Conservation (phyloP, 1,140 invertebrate species). For the Oryctes rhinoceros region DNA sequence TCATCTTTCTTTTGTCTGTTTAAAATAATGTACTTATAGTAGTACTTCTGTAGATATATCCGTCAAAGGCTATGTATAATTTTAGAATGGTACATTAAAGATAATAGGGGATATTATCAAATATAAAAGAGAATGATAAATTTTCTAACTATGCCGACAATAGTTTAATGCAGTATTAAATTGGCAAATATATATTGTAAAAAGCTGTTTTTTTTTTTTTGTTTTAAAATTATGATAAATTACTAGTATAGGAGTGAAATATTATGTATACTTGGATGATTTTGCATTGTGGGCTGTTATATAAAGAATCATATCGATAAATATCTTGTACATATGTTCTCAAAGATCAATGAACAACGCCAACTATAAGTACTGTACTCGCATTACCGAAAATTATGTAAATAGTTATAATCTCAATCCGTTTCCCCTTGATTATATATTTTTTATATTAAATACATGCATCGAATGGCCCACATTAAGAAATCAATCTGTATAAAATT, state of each 20-base stretch:
- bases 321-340: neutral
- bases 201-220: neutral
- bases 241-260: neutral
- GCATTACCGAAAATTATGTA: neutral
- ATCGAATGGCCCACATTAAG: slow-evolving; percentile 1
- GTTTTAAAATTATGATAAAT: neutral
- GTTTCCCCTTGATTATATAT: neutral
- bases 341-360: neutral
- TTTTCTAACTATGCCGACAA: slow-evolving; percentile 17
- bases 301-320: neutral
- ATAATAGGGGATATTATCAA: neutral
- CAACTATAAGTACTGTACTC: neutral
- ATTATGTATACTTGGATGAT: slow-evolving; percentile 13
- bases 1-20: neutral
- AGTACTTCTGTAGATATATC: slow-evolving; percentile 3
- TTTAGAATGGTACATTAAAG: neutral
- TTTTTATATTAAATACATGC: neutral
- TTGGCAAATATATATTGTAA: slow-evolving; percentile 29
- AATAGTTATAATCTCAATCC: neutral
- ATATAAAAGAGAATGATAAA: neutral
- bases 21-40: slow-evolving; percentile 4
- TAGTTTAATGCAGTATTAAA: slow-evolving; percentile 33
- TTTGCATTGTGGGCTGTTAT: slow-evolving; percentile 21
- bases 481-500: slow-evolving; percentile 19
- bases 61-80: neutral